phyloP scores from a whole-genome alignment of 2,797 vertebrate species.

The Mus spretus region DNA sequence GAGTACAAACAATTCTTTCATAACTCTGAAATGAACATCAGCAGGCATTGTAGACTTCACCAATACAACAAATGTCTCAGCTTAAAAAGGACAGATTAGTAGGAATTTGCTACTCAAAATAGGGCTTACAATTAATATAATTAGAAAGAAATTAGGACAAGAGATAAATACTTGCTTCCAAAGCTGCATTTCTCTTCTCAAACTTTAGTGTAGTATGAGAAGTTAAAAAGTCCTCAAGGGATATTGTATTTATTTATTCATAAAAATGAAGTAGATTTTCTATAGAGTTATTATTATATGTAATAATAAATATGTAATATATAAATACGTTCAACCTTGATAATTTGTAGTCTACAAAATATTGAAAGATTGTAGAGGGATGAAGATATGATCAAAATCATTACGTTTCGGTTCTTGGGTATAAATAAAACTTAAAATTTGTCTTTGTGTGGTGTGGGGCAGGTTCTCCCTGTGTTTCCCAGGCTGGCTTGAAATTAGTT shows the following conservation, averaged over 20 bases:
- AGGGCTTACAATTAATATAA: neutral
- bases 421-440: neutral
- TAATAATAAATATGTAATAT: neutral
- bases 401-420: neutral
- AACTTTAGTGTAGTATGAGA: neutral
- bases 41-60: neutral
- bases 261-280: neutral
- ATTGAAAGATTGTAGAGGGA: neutral
- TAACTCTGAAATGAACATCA: neutral
- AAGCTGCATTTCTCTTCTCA: conserved; percentile 29
- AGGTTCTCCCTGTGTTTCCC: neutral
- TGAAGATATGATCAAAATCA: conserved; percentile 8
- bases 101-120: conserved; percentile 30
- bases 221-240: neutral
- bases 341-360: conserved; percentile 14
- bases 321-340: neutral
- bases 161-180: neutral
- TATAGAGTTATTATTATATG: neutral
- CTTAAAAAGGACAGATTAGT: neutral
- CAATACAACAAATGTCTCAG: neutral
- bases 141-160: neutral
- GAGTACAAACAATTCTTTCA: neutral
- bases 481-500: neutral
- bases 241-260: conserved; percentile 4
- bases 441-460: neutral